phyloP scores from a whole-genome alignment of 2,113 vertebrate species.

The Bombycilla garrulus region DNA sequence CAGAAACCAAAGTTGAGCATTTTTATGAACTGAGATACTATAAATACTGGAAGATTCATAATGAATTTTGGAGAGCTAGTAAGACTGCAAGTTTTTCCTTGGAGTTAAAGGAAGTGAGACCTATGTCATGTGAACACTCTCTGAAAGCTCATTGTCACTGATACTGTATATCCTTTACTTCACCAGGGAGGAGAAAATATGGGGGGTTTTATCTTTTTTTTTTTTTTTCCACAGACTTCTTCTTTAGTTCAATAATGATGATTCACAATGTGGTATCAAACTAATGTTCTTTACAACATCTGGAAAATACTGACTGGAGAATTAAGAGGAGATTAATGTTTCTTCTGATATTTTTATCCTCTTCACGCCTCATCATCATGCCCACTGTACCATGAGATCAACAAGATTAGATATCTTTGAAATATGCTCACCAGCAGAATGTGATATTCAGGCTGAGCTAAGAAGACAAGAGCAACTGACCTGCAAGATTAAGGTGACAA shows the following conservation, averaged over 20 bases:
- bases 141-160: not conserved
- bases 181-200: not conserved
- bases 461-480: constrained; percentile 1
- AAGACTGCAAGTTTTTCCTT: not conserved
- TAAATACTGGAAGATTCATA: not conserved
- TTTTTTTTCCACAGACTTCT: not conserved
- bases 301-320: constrained; percentile 56
- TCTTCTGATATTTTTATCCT: constrained; percentile 48
- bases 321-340: constrained; percentile 52
- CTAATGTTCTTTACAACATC: constrained; percentile 41
- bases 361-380: constrained; percentile 37
- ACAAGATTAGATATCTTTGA: constrained; percentile 41
- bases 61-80: not conserved
- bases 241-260: not conserved
- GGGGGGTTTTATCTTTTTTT: not conserved
- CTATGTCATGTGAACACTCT: not conserved
- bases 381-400: constrained; percentile 52
- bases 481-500: constrained; percentile 22
- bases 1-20: not conserved
- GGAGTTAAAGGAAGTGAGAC: not conserved
- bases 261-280: constrained; percentile 27
- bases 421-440: not conserved
- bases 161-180: not conserved
- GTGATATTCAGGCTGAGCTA: not conserved
- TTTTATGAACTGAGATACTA: not conserved